These are phyloP conservation scores for Psittacula echo DNA, from an alignment of 2,797 vertebrate genomes.

Conservation along the genomic window DNA sequence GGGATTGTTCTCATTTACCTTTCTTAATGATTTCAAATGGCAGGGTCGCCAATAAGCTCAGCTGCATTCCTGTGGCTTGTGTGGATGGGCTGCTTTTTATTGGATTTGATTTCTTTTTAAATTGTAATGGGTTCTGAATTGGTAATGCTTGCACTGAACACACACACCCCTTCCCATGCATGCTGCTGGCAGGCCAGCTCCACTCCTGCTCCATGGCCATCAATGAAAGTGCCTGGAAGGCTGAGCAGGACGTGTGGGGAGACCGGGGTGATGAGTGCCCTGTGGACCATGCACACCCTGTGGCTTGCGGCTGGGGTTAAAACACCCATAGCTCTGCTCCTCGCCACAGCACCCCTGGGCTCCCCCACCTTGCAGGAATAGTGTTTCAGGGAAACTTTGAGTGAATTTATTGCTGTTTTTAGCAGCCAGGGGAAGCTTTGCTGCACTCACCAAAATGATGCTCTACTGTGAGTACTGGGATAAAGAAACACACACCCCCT, in stretches of 20 bases:
- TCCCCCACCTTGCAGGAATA: background rate
- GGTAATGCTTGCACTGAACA: background rate
- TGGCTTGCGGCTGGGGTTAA: background rate
- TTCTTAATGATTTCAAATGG: conserved; percentile 23
- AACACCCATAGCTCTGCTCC: background rate
- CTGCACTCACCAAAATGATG: background rate
- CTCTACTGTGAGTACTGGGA: background rate
- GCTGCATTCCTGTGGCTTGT: conserved; percentile 45
- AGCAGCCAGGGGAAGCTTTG: background rate
- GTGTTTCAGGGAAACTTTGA: background rate
- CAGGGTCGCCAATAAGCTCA: background rate
- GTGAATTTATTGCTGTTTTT: background rate
- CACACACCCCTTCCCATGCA: background rate
- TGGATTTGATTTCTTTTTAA: conserved; percentile 13
- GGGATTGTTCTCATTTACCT: background rate
- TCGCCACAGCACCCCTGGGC: background rate
- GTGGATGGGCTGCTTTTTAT: background rate
- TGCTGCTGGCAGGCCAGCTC: background rate
- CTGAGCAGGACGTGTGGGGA: background rate
- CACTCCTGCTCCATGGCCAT: background rate
- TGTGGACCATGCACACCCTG: rapidly evolving
- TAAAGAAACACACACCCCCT: rapidly evolving
- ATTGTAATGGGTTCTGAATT: conserved; percentile 4
- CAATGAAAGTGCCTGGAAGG: background rate
- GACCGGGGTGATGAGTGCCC: background rate